Conservation (phyloP, 2,797 vertebrate genomes). For the Pogoniulus pusillus region DNA sequence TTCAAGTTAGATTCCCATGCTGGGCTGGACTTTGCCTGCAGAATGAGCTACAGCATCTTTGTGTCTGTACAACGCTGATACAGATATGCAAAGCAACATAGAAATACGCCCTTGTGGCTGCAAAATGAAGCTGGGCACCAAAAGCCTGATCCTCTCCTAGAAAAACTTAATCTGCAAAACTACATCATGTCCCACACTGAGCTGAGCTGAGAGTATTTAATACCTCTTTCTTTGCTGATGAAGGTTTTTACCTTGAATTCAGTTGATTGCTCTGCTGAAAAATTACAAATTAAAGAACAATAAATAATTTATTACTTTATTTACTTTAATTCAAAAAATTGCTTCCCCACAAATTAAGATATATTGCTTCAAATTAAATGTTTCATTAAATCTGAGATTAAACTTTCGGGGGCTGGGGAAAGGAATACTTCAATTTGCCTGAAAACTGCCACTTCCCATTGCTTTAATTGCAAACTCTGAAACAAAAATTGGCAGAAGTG, state of each 20-base stretch:
- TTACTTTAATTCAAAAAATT: constrained; percentile 58
- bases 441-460: background rate
- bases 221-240: background rate
- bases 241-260: constrained; percentile 3
- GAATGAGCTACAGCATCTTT: background rate
- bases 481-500: background rate
- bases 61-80: background rate
- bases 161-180: background rate
- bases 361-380: constrained; percentile 65
- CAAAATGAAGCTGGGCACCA: background rate
- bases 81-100: background rate
- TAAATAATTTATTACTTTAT: constrained; percentile 69
- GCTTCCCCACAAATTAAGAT: constrained; percentile 53
- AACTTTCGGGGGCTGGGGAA: constrained; percentile 55
- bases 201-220: background rate
- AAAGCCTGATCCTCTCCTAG: background rate
- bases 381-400: constrained; percentile 69
- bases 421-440: constrained; percentile 48
- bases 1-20: background rate
- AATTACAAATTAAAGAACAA: constrained; percentile 47
- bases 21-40: background rate
- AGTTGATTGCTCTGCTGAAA: background rate
- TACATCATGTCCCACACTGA: background rate
- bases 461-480: constrained; percentile 17
- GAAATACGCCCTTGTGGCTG: background rate